phyloP scores from a whole-genome alignment of 2,113 vertebrate genomes.

The Ranitomeya imitator region DNA sequence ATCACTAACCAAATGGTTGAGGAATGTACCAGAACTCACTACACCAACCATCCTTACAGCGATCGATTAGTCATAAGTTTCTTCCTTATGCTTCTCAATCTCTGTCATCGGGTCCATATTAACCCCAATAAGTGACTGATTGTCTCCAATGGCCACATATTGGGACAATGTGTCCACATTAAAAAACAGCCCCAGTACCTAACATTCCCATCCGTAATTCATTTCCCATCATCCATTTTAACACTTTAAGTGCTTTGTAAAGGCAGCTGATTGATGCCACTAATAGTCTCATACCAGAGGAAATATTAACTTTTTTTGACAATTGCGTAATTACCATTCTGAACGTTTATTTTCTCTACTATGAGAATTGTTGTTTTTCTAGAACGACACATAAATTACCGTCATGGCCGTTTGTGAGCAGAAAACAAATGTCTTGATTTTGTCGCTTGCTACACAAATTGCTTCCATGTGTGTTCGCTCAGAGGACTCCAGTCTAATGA shows the following conservation, averaged over 20 bases:
- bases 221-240: neutral
- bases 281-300: neutral
- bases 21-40: too few species aligned
- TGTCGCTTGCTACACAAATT: slow-evolving; percentile 7
- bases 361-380: neutral
- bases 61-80: too few species aligned
- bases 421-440: slow-evolving; percentile 16
- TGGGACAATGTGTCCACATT: neutral
- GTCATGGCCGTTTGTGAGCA: neutral
- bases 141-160: neutral
- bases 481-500: slow-evolving; percentile 13
- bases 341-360: neutral
- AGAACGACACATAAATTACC: neutral
- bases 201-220: neutral
- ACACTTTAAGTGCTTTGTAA: neutral
- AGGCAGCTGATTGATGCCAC: neutral
- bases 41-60: too few species aligned
- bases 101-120: too few species aligned
- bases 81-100: too few species aligned
- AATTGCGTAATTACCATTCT: neutral
- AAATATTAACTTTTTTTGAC: slow-evolving; percentile 5
- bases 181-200: neutral
- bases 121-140: neutral
- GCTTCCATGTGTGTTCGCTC: slow-evolving; percentile 31
- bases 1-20: too few species aligned